phyloP scores from a whole-genome alignment of 2,113 vertebrate genomes.

The Labeo catla region DNA sequence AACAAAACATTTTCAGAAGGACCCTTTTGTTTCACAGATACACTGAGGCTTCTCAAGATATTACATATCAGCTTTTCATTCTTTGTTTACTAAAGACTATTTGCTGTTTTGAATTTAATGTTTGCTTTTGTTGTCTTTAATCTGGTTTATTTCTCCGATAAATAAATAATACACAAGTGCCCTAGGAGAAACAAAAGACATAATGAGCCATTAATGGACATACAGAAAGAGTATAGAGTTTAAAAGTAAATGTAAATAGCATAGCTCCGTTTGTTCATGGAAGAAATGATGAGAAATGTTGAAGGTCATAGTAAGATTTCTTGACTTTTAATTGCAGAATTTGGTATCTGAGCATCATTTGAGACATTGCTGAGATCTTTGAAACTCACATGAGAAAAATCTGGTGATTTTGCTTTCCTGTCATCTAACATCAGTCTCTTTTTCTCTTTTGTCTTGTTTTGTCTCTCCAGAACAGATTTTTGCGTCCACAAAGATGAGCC shows the following conservation, averaged over 20 bases:
- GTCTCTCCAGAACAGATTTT: constrained; percentile 89
- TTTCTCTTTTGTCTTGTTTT: constrained; percentile 23
- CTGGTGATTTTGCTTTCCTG: background rate
- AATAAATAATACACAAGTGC: background rate
- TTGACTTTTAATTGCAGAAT: background rate
- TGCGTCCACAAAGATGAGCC: constrained; percentile 98
- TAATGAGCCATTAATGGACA: background rate
- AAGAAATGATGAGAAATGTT: background rate
- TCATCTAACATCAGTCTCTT: constrained; percentile 8
- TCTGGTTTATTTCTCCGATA: background rate
- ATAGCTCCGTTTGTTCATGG: background rate
- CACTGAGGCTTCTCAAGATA: background rate
- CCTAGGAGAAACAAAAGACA: background rate
- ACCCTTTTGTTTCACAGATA: background rate
- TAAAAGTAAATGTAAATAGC: background rate
- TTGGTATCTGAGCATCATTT: background rate
- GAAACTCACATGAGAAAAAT: background rate
- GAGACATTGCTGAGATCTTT: background rate
- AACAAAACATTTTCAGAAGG: background rate
- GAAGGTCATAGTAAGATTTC: background rate
- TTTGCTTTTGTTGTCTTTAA: background rate
- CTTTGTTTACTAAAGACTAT: background rate
- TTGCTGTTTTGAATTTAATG: background rate
- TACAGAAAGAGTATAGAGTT: background rate
- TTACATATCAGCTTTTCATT: background rate